These are phyloP conservation scores for Sinelater perroti DNA, from an alignment of 2,888 invertebrate genomes.

Conservation along the genomic window DNA sequence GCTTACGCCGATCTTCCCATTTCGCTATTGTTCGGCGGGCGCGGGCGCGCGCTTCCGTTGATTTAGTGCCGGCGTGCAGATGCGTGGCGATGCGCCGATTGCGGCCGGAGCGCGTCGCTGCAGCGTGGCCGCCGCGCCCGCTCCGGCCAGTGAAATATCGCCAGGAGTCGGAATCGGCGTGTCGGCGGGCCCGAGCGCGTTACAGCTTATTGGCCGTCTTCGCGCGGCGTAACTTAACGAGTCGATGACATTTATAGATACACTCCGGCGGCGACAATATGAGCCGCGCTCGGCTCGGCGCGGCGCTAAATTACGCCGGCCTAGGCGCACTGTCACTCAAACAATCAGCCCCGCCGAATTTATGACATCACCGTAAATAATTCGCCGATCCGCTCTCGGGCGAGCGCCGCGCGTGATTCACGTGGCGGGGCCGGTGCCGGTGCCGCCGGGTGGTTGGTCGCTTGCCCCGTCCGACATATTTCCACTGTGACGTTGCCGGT, in stretches of 20 bases:
- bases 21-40: slow-evolving; percentile 46
- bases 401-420: slow-evolving; percentile 41
- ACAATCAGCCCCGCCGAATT: slow-evolving; percentile 48
- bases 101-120: slow-evolving; percentile 22
- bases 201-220: slow-evolving; percentile 46
- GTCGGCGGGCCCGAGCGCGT: slow-evolving; percentile 41
- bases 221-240: slow-evolving; percentile 48
- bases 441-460: no score
- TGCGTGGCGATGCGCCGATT: slow-evolving; percentile 41
- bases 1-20: slow-evolving; percentile 47
- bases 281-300: slow-evolving; percentile 38
- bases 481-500: slow-evolving; percentile 36
- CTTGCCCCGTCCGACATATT: slow-evolving; percentile 38
- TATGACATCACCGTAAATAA: slow-evolving; percentile 50
- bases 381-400: slow-evolving; percentile 37
- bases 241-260: slow-evolving; percentile 50
- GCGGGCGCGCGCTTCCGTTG: slow-evolving; percentile 41
- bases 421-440: slow-evolving; percentile 21
- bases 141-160: slow-evolving; percentile 34
- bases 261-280: slow-evolving; percentile 42
- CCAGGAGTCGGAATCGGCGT: slow-evolving; percentile 42
- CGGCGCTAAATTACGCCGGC: slow-evolving; percentile 43
- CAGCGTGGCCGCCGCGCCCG: slow-evolving; percentile 23
- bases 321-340: slow-evolving; percentile 43
- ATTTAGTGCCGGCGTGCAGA: slow-evolving; percentile 43